Evolutionary conservation across 64 coral and sea anemone genomes (phyloP).

Genomic region (Dendronephthya gigantea): DNA sequence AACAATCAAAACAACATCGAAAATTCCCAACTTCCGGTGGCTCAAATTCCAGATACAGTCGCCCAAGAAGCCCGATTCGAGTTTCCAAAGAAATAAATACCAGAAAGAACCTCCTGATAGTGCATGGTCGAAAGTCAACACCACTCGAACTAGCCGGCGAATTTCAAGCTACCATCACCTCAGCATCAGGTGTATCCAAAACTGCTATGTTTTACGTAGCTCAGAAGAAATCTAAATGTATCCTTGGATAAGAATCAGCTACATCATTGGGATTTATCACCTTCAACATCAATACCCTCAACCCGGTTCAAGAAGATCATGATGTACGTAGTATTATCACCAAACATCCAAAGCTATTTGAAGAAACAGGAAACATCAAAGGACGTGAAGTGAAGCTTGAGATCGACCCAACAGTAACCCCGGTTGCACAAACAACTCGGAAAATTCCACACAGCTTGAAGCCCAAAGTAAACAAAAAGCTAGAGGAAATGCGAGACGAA

Average conservation of each 20-base stretch:
- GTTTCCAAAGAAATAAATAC: neutral
- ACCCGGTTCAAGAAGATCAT: neutral
- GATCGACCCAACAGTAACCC: neutral
- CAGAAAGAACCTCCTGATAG: neutral
- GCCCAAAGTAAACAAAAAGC: neutral
- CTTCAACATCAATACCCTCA: neutral
- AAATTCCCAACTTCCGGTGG: neutral
- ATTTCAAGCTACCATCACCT: neutral
- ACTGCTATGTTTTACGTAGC: neutral
- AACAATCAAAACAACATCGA: neutral
- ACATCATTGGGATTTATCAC: neutral
- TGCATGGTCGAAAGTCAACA: neutral
- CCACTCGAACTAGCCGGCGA: neutral
- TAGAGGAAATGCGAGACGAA: neutral
- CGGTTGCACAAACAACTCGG: neutral
- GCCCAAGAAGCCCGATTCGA: neutral
- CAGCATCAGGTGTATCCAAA: neutral
- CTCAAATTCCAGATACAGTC: neutral
- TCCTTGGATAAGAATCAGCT: neutral
- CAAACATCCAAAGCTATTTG: neutral
- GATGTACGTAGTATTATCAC: neutral
- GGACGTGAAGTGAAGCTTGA: slow-evolving; percentile 7
- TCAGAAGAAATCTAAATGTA: neutral
- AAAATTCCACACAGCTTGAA: neutral
- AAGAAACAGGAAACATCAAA: neutral